phyloP scores from a whole-genome alignment of 2,888 invertebrate genomes.

The Laothoe populi region DNA sequence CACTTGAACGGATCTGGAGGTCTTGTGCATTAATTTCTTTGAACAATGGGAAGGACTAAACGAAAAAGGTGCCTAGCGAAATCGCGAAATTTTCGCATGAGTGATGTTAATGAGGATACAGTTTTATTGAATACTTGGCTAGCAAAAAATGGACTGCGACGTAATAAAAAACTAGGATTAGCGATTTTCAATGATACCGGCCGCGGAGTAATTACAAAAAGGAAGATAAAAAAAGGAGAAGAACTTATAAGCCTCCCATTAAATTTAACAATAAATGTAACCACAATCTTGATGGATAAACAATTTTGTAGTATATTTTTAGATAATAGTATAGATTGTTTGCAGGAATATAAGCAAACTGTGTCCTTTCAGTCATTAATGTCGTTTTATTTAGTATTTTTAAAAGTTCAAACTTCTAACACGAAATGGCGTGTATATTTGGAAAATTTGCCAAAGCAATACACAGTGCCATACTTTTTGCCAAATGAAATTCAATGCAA shows the following conservation, averaged over 20 bases:
- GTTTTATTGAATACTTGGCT: constrained; percentile 84
- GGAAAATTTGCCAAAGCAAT: constrained; percentile 87
- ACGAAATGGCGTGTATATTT: constrained; percentile 88
- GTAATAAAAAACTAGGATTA: constrained; percentile 83
- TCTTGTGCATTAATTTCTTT: not conserved
- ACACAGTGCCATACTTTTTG: constrained; percentile 89
- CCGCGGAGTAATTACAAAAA: constrained; percentile 89
- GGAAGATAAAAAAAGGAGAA: constrained; percentile 81
- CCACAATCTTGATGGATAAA: constrained; percentile 82
- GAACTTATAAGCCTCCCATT: constrained; percentile 86
- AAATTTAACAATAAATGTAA: constrained; percentile 84
- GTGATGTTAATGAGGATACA: constrained; percentile 65
- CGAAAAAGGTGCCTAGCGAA: constrained; percentile 68
- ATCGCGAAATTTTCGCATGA: constrained; percentile 58
- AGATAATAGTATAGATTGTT: constrained; percentile 73
- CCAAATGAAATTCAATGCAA: constrained; percentile 78
- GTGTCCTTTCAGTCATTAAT: constrained; percentile 89
- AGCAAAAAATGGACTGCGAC: constrained; percentile 80
- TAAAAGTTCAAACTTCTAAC: constrained; percentile 82
- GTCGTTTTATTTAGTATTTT: constrained; percentile 89
- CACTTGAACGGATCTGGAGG: not conserved
- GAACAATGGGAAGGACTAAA: constrained; percentile 80
- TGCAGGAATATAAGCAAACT: constrained; percentile 60
- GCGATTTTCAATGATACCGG: constrained; percentile 88
- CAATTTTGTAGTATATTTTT: constrained; percentile 79